Conservation (phyloP, 2,113 vertebrate genomes). For the Thunnus thynnus region DNA sequence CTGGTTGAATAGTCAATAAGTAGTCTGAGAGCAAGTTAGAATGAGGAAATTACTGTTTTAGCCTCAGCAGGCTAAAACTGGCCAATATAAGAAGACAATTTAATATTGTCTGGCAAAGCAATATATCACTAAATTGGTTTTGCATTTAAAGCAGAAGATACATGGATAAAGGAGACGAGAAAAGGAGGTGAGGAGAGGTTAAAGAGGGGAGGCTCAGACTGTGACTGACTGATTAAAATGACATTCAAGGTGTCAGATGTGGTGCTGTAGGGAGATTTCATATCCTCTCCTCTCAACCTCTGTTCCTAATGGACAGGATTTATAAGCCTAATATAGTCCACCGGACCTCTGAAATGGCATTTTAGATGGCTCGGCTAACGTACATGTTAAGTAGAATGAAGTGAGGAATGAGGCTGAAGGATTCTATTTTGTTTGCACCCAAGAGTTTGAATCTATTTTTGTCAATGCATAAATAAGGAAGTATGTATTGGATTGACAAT, state of each 20-base stretch:
- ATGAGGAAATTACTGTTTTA: conserved; percentile 28
- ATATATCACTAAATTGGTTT: conserved; percentile 60
- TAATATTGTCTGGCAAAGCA: conserved; percentile 52
- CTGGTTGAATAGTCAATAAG: no score
- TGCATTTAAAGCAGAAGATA: conserved; percentile 64
- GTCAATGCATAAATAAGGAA: conserved; percentile 2
- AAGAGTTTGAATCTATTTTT: conserved; percentile 30
- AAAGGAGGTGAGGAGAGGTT: conserved; percentile 54
- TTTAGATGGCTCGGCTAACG: conserved; percentile 57
- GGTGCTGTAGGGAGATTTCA: conserved; percentile 64
- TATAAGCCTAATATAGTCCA: conserved; percentile 67
- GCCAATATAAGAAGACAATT: conserved; percentile 47
- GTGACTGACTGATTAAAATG: conserved; percentile 77
- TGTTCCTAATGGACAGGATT: conserved; percentile 62
- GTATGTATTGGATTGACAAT: neutral
- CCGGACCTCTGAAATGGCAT: conserved; percentile 54
- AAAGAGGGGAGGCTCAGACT: conserved; percentile 60
- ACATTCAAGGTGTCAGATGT: conserved; percentile 71
- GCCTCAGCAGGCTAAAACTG: conserved; percentile 16
- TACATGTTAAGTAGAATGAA: conserved; percentile 50
- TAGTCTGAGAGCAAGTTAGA: neutral
- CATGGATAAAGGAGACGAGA: conserved; percentile 46
- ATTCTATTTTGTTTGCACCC: conserved; percentile 11
- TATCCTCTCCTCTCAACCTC: conserved; percentile 51
- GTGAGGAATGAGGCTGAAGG: conserved; percentile 14